Conservation (phyloP, 2,888 invertebrate species). For the Neoaliturus tenellus region DNA sequence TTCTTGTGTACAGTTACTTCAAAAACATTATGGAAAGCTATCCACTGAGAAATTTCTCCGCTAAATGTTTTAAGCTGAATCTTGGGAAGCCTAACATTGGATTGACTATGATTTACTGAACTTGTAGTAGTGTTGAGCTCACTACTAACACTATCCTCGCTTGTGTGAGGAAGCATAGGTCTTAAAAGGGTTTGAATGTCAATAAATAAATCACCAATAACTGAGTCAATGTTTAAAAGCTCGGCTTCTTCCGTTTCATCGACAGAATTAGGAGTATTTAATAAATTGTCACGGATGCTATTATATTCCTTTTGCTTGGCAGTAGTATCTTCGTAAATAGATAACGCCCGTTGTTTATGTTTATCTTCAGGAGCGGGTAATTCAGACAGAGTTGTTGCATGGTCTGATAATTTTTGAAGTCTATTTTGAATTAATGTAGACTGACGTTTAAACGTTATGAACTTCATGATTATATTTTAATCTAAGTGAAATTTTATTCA, state of each 20-base stretch:
- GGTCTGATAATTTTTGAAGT: background rate
- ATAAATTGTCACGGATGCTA: background rate
- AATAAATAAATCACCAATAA: slow-evolving; percentile 8
- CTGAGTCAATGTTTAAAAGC: background rate
- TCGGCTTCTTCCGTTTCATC: background rate
- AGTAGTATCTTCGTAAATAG: background rate
- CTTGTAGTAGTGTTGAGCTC: background rate
- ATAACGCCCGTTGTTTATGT: slow-evolving; percentile 14
- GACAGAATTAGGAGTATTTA: slow-evolving; percentile 14
- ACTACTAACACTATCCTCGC: slow-evolving; percentile 2
- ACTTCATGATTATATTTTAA: background rate
- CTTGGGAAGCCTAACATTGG: slow-evolving; percentile 18
- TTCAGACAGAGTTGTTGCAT: background rate
- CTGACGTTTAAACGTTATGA: slow-evolving; percentile 10
- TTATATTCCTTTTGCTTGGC: slow-evolving; percentile 29
- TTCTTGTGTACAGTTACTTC: slow-evolving; percentile 14
- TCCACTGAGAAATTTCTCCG: too few relatives aligned
- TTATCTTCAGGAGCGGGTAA: background rate
- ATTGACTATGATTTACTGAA: background rate
- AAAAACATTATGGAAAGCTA: too few relatives aligned
- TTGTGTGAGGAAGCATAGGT: background rate
- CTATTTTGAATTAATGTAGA: slow-evolving; percentile 9
- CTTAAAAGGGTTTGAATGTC: slow-evolving; percentile 13
- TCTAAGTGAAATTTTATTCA: background rate
- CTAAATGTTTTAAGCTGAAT: too few relatives aligned